Evolutionary conservation across 2,113 vertebrate species (phyloP), one percentile per base, ranked within the genome.

Genomic region (Rhagologus leucostigma): DNA sequence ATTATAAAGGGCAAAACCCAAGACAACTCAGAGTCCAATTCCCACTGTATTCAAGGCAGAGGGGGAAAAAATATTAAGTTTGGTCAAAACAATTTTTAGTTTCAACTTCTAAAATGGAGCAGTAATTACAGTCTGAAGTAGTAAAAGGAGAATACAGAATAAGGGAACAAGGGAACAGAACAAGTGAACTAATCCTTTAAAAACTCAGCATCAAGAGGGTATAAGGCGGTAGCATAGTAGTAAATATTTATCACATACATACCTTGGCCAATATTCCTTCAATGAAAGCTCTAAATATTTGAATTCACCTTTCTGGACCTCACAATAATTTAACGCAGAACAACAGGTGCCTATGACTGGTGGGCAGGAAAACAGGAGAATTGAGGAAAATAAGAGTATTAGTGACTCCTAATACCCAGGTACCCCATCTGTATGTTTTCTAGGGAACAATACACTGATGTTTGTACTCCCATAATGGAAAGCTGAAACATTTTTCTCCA

Each of bases 11-110:
- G 30, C 22, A 79, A 90, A 88, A 55, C 11, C 41, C 22, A 79
- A 52, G 33, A n/a, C 7, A 85, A 60, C 7, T 35, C 29, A 29
- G 8, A 73, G 26, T 50, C 33, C 2, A 6, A 56, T 8, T 8
- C 13, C 16, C 19, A 75, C 42, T 22, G 7, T 47, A 35, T 26
- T 50, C 18, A 85, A 60, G 27, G 9, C 6, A 21, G 49, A 17
- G 3, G 19, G 2, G 1, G 2, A 1, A 6, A 60, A 57, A 32
- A 13, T 2, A 57, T 15, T 15, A n/a, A 68, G 16, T 32, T 44
- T 11, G 30, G 20, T 49, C 37, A 78, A 71, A 84, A 64, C 1
- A 32, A 32, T 27, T 83, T 74, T 81, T 50, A 63, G 42, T 75
- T 83, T 46, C 42, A 47, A 24, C 9, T 37, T 91, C 46, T 69